phyloP scores from a whole-genome alignment of 2,888 invertebrate species.

The Linyphia triangularis region DNA sequence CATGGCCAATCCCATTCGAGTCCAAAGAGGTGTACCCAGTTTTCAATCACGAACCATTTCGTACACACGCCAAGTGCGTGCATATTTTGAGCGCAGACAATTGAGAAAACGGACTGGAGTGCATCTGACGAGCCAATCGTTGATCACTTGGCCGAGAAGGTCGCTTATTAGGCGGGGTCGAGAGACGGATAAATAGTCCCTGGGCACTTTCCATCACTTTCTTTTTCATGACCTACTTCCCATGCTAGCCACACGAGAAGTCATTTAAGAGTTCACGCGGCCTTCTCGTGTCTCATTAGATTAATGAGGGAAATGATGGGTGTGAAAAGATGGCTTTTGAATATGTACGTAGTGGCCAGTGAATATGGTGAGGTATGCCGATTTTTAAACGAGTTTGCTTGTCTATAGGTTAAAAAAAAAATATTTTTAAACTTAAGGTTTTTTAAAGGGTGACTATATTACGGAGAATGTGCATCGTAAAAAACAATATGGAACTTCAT shows the following conservation, averaged over 20 bases:
- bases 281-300: conserved; percentile 34
- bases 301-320: conserved; percentile 23
- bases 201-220: conserved; percentile 52
- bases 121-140: conserved; percentile 25
- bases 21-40: neutral
- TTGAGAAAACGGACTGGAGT: neutral
- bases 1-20: neutral
- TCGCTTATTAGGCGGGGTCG: conserved; percentile 58
- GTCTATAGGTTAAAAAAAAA: too few relatives aligned
- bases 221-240: conserved; percentile 65
- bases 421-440: too few relatives aligned
- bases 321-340: neutral
- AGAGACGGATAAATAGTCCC: conserved; percentile 66
- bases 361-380: too few relatives aligned
- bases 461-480: too few relatives aligned
- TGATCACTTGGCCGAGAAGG: conserved; percentile 56
- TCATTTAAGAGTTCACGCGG: conserved; percentile 32
- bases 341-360: too few relatives aligned
- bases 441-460: too few relatives aligned
- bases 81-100: neutral
- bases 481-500: too few relatives aligned
- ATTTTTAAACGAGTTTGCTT: too few relatives aligned
- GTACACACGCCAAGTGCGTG: neutral
- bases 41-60: conserved; percentile 14
- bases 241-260: conserved; percentile 45